These are phyloP conservation scores for Megalonaias nervosa DNA, from an alignment of 1,140 invertebrate species.

Conservation along the genomic window DNA sequence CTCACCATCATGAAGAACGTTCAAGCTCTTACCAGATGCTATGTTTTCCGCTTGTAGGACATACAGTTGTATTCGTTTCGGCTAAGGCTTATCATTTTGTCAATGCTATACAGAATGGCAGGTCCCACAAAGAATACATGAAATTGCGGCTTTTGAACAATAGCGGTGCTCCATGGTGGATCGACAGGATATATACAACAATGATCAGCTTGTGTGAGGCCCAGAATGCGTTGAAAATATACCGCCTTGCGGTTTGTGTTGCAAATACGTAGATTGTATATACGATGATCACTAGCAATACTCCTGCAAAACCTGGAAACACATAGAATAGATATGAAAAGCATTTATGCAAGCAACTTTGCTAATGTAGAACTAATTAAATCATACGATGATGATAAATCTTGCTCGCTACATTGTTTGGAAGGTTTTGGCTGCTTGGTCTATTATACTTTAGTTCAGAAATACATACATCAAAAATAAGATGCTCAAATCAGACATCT, in stretches of 20 bases:
- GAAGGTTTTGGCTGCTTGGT: no score
- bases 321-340: slow-evolving; percentile 13
- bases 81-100: slow-evolving; percentile 89
- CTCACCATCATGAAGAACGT: not conserved
- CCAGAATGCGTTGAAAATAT: no score
- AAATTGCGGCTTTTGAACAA: slow-evolving; percentile 86
- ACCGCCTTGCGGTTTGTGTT: no score
- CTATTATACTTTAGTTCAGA: no score
- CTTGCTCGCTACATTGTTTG: no score
- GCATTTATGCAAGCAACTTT: no score
- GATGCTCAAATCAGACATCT: no score
- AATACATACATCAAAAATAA: no score
- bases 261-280: slow-evolving; percentile 97
- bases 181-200: no score
- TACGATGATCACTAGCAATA: slow-evolving; percentile 93
- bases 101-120: slow-evolving; percentile 89
- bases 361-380: no score
- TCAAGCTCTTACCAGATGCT: slow-evolving; percentile 81
- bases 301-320: slow-evolving; percentile 90
- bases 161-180: slow-evolving; percentile 86
- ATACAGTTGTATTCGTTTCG: slow-evolving; percentile 85
- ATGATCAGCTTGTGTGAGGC: no score
- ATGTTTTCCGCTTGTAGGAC: slow-evolving; percentile 96
- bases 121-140: slow-evolving; percentile 97
- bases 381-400: no score